A percentile compares a stretch with the other conserved stretches of the same genome.
phyloP scores from a whole-genome alignment of 2,113 vertebrate genomes.

The Tragelaphus scriptus region DNA sequence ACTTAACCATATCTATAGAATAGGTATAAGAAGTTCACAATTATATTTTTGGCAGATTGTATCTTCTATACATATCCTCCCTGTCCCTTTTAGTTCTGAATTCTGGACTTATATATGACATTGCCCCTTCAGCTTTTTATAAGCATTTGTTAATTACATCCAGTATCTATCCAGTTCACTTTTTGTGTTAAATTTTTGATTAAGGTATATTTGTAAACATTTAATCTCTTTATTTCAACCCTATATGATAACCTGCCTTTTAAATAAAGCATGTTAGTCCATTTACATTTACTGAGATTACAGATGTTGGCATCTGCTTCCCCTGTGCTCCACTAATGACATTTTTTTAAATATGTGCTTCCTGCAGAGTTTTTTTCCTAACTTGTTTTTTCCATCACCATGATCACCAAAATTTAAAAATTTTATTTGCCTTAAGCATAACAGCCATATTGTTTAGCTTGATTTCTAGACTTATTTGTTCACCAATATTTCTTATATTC shows the following conservation, averaged over 20 bases:
- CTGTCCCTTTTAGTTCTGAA: neutral
- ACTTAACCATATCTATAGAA: neutral
- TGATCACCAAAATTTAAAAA: neutral
- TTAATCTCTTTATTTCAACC: slow-evolving; percentile 8
- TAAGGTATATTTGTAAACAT: neutral
- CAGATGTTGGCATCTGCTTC: neutral
- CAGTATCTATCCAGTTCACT: neutral
- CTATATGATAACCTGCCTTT: neutral
- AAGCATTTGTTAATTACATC: neutral
- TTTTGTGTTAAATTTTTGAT: neutral
- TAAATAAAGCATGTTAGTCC: neutral
- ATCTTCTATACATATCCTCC: neutral
- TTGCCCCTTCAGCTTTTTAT: neutral
- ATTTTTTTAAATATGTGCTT: neutral
- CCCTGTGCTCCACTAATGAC: neutral
- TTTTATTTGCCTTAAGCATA: neutral
- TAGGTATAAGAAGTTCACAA: neutral
- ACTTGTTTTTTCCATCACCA: neutral
- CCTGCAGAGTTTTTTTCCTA: neutral
- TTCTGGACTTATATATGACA: slow-evolving; percentile 9
- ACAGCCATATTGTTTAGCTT: neutral
- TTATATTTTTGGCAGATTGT: neutral
- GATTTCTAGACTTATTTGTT: neutral
- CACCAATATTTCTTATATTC: neutral
- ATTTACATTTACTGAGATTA: neutral